Percentiles rank a stretch among this genome's conserved stretches.
Conservation (phyloP, 2,113 vertebrate species). For the Siphamia tubifer region DNA sequence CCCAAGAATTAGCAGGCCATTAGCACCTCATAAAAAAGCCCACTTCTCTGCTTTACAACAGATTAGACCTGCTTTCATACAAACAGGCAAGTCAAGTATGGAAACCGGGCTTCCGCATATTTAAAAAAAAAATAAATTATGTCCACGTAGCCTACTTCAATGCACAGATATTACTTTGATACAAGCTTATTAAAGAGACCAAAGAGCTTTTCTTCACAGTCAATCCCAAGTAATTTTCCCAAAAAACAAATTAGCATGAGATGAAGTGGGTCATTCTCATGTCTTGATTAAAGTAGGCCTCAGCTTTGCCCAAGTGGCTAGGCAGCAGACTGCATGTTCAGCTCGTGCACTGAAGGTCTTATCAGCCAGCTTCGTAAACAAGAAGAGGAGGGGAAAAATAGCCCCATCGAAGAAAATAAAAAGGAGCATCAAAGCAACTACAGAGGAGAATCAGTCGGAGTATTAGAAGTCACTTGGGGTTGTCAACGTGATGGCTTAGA, state of each 20-base stretch:
- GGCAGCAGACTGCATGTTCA: constrained; percentile 56
- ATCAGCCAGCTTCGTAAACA: constrained; percentile 59
- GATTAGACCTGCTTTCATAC: constrained; percentile 59
- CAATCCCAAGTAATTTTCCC: constrained; percentile 15
- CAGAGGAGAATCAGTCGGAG: constrained; percentile 56
- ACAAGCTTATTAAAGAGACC: constrained; percentile 25
- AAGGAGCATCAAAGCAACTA: constrained; percentile 57
- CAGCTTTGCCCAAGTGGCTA: constrained; percentile 63
- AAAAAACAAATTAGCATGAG: constrained; percentile 47
- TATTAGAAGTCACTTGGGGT: constrained; percentile 72
- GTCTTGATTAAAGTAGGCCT: constrained; percentile 64
- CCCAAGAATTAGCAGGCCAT: constrained; percentile 73
- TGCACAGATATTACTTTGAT: constrained; percentile 35
- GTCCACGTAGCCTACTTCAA: constrained; percentile 18
- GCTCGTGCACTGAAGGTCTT: constrained; percentile 21
- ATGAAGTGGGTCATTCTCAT: constrained; percentile 63
- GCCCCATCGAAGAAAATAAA: constrained; percentile 49
- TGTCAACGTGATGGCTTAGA: constrained; percentile 71
- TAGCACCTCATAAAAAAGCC: constrained; percentile 77
- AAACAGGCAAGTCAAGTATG: constrained; percentile 39
- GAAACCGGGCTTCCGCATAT: constrained; percentile 3
- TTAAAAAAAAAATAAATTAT: constrained; percentile 18
- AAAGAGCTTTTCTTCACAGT: constrained; percentile 29
- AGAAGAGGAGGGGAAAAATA: constrained; percentile 33
- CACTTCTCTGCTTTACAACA: constrained; percentile 65